Conservation (phyloP, 2,888 invertebrate species). For the Cordilura impudica region DNA sequence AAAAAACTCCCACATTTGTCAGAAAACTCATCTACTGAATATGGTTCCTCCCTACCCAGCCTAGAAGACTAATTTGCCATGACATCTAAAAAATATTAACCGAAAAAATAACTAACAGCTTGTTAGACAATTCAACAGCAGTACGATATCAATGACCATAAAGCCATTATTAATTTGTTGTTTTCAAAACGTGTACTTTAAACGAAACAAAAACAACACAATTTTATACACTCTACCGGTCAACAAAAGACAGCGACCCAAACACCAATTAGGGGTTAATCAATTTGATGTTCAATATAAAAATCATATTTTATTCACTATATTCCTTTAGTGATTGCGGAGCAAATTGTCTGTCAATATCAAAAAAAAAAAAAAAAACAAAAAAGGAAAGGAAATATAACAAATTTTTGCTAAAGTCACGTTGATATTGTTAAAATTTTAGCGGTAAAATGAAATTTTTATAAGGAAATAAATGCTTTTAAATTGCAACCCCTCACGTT, state of each 20-base stretch:
- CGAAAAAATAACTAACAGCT: conserved; percentile 29
- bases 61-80: conserved; percentile 48
- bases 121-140: neutral
- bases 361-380: neutral
- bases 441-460: neutral
- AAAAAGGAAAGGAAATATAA: neutral
- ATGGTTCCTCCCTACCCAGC: neutral
- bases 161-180: conserved; percentile 46
- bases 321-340: neutral
- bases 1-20: conserved; percentile 21
- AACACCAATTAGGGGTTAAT: conserved; percentile 52
- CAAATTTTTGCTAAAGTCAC: conserved; percentile 14
- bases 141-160: conserved; percentile 28
- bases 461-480: neutral
- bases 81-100: conserved; percentile 42
- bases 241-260: neutral
- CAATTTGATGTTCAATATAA: conserved; percentile 18
- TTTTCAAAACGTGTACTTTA: neutral
- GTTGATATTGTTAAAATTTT: conserved; percentile 27
- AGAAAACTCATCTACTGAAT: neutral
- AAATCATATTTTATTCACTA: neutral
- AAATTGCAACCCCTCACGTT: conserved; percentile 23
- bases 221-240: conserved; percentile 32
- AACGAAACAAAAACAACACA: conserved; percentile 19
- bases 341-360: neutral